phyloP scores from a whole-genome alignment of 2,113 vertebrate species.

The Prunella himalayana region DNA sequence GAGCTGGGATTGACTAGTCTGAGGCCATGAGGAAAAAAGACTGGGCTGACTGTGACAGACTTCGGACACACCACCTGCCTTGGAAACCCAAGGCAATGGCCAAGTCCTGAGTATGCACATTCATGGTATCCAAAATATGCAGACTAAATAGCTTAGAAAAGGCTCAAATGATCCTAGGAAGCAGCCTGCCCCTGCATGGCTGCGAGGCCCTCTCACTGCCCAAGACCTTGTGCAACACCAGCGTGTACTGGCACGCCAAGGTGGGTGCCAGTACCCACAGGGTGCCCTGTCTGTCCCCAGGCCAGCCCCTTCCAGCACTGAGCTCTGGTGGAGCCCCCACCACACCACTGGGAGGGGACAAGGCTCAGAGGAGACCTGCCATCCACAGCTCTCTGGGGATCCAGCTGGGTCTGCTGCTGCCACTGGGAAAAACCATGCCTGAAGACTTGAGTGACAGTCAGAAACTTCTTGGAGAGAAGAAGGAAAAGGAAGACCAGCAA shows the following conservation, averaged over 20 bases:
- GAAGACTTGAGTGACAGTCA: not conserved
- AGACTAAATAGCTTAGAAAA: slow-evolving; percentile 20
- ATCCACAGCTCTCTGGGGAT: not conserved
- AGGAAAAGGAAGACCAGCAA: not conserved
- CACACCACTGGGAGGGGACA: not conserved
- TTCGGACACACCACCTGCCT: not conserved
- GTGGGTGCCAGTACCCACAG: accelerated
- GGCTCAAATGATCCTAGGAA: not conserved
- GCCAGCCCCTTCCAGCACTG: not conserved
- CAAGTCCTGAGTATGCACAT: not conserved
- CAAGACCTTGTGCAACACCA: too few relatives aligned
- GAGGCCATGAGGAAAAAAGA: not conserved
- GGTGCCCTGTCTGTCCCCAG: not conserved
- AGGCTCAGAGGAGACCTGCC: not conserved
- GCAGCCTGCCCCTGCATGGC: not conserved
- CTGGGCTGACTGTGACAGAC: not conserved
- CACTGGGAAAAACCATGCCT: not conserved
- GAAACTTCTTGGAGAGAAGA: not conserved
- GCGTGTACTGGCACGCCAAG: accelerated
- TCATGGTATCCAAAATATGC: not conserved
- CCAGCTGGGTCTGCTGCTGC: not conserved
- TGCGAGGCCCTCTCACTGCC: accelerated
- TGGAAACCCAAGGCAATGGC: not conserved
- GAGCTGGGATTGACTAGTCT: not conserved
- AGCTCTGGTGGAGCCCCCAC: not conserved